Evolutionary conservation across 2,797 vertebrate genomes (phyloP).

Genomic region (Podarcis lilfordi): DNA sequence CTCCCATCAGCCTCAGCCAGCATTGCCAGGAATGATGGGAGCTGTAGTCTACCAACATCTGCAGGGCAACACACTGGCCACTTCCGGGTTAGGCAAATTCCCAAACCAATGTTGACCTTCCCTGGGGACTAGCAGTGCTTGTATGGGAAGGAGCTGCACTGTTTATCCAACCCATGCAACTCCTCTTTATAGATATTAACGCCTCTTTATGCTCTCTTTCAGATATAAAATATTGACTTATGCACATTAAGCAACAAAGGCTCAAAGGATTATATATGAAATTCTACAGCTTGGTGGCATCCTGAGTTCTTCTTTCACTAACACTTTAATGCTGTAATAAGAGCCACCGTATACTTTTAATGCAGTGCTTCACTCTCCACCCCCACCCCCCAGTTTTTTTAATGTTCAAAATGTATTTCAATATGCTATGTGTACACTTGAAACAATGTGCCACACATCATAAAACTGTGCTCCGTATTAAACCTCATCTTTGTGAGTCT

Average conservation of each 20-base stretch:
- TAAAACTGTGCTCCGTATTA: slow-evolving; percentile 67
- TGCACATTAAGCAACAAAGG: neutral
- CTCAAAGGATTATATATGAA: neutral
- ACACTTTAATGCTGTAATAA: slow-evolving; percentile 39
- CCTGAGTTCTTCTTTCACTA: slow-evolving; percentile 45
- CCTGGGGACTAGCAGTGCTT: neutral
- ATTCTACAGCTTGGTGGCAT: slow-evolving; percentile 7
- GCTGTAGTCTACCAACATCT: no score
- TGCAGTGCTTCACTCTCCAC: no score
- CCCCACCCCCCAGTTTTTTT: no score
- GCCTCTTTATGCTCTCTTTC: neutral
- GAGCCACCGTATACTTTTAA: neutral
- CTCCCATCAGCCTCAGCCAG: no score
- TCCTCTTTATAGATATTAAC: neutral
- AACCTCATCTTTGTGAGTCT: slow-evolving; percentile 68
- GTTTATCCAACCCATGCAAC: no score
- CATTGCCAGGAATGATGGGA: no score
- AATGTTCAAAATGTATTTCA: slow-evolving; percentile 45
- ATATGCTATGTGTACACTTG: slow-evolving; percentile 50
- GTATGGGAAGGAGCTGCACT: neutral
- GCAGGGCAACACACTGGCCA: no score
- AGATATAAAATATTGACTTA: neutral
- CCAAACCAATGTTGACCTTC: neutral
- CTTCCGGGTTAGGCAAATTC: neutral
- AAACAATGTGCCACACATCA: slow-evolving; percentile 62